Evolutionary conservation across 2,888 invertebrate species (phyloP).

Genomic region (Morpho achilles): DNA sequence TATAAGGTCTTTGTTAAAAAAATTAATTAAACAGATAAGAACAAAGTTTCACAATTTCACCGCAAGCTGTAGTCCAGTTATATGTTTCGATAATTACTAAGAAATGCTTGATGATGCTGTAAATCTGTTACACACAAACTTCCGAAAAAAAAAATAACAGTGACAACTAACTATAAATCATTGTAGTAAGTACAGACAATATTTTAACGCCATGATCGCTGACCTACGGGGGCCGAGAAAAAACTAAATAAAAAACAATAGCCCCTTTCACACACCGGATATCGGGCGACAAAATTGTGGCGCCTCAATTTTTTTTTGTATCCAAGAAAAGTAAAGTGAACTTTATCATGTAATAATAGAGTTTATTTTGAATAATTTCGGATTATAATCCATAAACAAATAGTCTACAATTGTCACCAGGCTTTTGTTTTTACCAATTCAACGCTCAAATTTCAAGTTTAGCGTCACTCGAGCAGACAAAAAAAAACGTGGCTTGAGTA

Average conservation of each 20-base stretch:
- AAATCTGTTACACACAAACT: conserved; percentile 19
- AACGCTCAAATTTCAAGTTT: conserved; percentile 30
- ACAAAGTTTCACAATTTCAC: too few relatives aligned
- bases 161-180: conserved; percentile 60
- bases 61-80: too few relatives aligned
- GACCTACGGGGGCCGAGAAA: conserved; percentile 47
- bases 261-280: conserved; percentile 54
- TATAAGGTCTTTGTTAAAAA: too few relatives aligned
- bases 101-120: conserved; percentile 4
- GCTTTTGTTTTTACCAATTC: conserved; percentile 33
- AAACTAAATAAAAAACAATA: conserved; percentile 34
- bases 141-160: conserved; percentile 33
- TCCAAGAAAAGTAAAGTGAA: conserved; percentile 13
- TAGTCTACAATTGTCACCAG: conserved; percentile 21
- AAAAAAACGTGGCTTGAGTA: conserved; percentile 15
- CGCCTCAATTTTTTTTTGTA: conserved; percentile 50
- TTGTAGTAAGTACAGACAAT: conserved; percentile 45
- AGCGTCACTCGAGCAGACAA: neutral
- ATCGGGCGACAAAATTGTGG: conserved; percentile 70
- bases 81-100: conserved; percentile 7
- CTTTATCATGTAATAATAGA: conserved; percentile 17
- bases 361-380: conserved; percentile 16
- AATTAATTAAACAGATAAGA: too few relatives aligned
- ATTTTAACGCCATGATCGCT: conserved; percentile 51
- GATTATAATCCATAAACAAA: conserved; percentile 13